phyloP scores from a whole-genome alignment of 2,113 vertebrate genomes.

The Grallaria varia region DNA sequence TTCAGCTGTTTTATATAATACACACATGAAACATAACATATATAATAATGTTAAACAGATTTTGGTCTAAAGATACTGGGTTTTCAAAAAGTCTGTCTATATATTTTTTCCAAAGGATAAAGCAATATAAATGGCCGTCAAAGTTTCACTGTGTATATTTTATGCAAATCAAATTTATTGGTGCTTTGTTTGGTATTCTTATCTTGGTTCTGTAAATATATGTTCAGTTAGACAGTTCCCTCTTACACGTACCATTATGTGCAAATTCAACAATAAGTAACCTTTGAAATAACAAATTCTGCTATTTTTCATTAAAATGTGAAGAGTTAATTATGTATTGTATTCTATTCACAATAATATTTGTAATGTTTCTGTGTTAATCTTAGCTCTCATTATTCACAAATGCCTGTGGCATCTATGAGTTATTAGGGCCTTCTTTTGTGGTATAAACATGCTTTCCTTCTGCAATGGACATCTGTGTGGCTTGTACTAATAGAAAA shows the following conservation, averaged over 20 bases:
- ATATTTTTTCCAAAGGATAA: not conserved
- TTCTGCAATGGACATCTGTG: slow-evolving; percentile 31
- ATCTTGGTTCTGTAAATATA: slow-evolving; percentile 43
- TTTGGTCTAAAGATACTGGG: not conserved
- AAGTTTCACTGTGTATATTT: slow-evolving; percentile 10
- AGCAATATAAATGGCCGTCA: not conserved
- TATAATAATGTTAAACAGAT: slow-evolving; percentile 28
- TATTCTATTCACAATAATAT: slow-evolving; percentile 39
- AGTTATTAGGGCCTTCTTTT: slow-evolving; percentile 42
- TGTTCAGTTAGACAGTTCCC: not conserved
- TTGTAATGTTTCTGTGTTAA: slow-evolving; percentile 60
- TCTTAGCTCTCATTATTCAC: slow-evolving; percentile 58
- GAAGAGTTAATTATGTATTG: slow-evolving; percentile 52
- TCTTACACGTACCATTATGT: slow-evolving; percentile 1
- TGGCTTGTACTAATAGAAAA: slow-evolving; percentile 16
- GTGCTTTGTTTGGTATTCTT: slow-evolving; percentile 15
- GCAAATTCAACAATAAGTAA: slow-evolving; percentile 46
- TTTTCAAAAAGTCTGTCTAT: not conserved
- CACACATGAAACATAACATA: slow-evolving; percentile 35
- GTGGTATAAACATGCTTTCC: slow-evolving; percentile 11
- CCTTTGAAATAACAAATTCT: slow-evolving; percentile 49
- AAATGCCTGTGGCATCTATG: slow-evolving; percentile 34
- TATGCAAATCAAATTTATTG: slow-evolving; percentile 39
- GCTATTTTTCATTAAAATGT: slow-evolving; percentile 56
- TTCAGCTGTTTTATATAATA: slow-evolving; percentile 51